Evolutionary conservation across 1,140 invertebrate genomes (phyloP).

Genomic region (Zaprionus nigranus): DNA sequence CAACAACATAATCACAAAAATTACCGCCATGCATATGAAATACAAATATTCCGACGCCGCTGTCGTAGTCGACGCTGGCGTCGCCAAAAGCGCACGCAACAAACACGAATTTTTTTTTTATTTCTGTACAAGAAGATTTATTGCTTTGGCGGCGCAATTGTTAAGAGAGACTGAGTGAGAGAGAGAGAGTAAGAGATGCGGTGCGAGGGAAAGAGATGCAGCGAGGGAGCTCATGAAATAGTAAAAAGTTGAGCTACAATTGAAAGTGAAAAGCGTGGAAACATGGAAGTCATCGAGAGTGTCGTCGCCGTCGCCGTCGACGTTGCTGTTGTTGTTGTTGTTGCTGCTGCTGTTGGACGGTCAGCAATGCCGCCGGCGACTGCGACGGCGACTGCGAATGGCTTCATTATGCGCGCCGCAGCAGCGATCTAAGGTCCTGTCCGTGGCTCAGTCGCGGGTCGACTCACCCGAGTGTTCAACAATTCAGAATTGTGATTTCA

Average conservation of each 20-base stretch:
- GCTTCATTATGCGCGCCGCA: conserved; percentile 67
- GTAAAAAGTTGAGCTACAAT: conserved; percentile 82
- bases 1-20: conserved; percentile 80
- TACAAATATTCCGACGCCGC: conserved; percentile 68
- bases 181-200: conserved; percentile 19
- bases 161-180: conserved; percentile 31
- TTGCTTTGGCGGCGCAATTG: conserved; percentile 79
- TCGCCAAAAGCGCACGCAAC: conserved; percentile 69
- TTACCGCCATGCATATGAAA: conserved; percentile 82
- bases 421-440: conserved; percentile 48
- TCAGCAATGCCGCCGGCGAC: conserved; percentile 47
- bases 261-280: conserved; percentile 84
- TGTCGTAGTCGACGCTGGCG: conserved; percentile 10
- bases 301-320: conserved; percentile 44
- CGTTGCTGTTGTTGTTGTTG: conserved; percentile 3
- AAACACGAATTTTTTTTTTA: conserved; percentile 57
- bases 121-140: conserved; percentile 69
- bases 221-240: conserved; percentile 48
- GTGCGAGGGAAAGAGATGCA: conserved; percentile 29
- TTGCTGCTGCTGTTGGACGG: conserved; percentile 46
- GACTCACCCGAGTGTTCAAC: conserved; percentile 8
- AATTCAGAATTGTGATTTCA: conserved; percentile 59
- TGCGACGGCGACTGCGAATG: conserved; percentile 33
- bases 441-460: conserved; percentile 30
- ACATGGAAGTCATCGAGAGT: conserved; percentile 80